Percentiles rank a stretch among this genome's conserved stretches.
These are phyloP conservation scores for Temnothorax nylanderi DNA, from an alignment of 1,140 invertebrate genomes.

Conservation along the genomic window DNA sequence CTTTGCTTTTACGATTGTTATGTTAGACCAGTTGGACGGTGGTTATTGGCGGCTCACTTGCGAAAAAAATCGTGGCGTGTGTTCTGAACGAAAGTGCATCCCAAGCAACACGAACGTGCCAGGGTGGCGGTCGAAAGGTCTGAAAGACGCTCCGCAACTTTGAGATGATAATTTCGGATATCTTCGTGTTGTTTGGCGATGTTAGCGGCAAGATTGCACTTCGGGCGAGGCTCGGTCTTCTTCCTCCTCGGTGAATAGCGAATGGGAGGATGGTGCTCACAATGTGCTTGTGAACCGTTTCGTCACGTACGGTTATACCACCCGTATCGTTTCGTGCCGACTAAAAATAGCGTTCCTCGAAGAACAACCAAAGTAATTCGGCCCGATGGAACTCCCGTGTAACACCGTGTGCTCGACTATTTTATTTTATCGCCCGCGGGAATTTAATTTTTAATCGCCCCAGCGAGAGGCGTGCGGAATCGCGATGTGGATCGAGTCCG, in stretches of 20 bases:
- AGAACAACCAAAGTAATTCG: conserved; percentile 67
- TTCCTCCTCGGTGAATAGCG: not conserved
- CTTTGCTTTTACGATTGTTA: not conserved
- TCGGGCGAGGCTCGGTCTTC: not conserved
- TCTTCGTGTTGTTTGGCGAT: not conserved
- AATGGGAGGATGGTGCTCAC: conserved; percentile 8
- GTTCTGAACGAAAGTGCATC: not conserved
- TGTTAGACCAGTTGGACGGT: not conserved
- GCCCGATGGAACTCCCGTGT: not conserved
- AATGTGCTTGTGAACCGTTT: conserved; percentile 48
- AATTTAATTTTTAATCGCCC: not conserved
- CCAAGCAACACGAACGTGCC: not conserved
- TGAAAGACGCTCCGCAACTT: not conserved
- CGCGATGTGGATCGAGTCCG: not conserved
- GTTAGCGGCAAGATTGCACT: not conserved
- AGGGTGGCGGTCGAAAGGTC: not conserved
- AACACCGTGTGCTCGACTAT: not conserved
- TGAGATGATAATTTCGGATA: not conserved
- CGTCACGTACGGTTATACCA: conserved; percentile 73
- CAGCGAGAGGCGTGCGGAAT: not conserved
- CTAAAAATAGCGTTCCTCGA: conserved; percentile 68
- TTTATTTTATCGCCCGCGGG: not conserved
- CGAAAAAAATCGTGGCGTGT: not conserved
- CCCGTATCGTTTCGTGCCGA: conserved; percentile 65
- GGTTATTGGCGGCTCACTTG: not conserved